Evolutionary conservation across 2,888 invertebrate species (phyloP), one percentile per base, ranked within the genome.

Genomic region (Luffia ferchaultella): DNA sequence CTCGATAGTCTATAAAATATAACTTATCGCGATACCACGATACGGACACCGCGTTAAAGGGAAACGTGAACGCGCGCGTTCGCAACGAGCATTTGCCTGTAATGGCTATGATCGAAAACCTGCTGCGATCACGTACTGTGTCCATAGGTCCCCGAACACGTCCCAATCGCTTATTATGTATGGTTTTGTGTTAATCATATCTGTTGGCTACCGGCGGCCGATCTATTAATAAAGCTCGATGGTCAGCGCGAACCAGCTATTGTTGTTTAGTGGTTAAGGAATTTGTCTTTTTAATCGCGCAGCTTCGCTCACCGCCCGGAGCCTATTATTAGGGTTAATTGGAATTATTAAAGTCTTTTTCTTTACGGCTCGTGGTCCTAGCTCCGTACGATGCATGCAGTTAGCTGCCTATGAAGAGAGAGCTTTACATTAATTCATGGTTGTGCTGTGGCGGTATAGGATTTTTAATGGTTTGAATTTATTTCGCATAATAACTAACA

Each of bases 311-410:
- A 68, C 63, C 65, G 69, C 73, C 68, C 63, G 57, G 64, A 65
- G 75, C 74, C 80, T 82, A 75, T 82, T 82, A 83, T 83, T 82
- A 82, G 73, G 78, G 74, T 77, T 82, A 80, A 82, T 83, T 82
- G 80, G 77, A 79, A 83, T 80, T 75, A 80, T 80, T 78, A 77
- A 71, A 71, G 71, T 73, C 73, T 76, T 74, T 77, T 82, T 75
- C 66, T 68, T 62, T 57, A 68, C 69, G 69, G 63, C 72, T 70
- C 72, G 67, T 67, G 73, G 67, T 76, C 75, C 74, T 73, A 74
- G 73, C 74, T 67, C 30, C 12, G 30, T 12, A 68, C 70, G 74
- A 71, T 73, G 73, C 70, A 60, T 64, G 62, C 64, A 68, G 70
- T 73, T 73, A 71, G 67, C 62, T 68, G 62, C 60, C 61, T 70